phyloP scores from a whole-genome alignment of 1,140 invertebrate genomes.

The Zaprionus ornatus region DNA sequence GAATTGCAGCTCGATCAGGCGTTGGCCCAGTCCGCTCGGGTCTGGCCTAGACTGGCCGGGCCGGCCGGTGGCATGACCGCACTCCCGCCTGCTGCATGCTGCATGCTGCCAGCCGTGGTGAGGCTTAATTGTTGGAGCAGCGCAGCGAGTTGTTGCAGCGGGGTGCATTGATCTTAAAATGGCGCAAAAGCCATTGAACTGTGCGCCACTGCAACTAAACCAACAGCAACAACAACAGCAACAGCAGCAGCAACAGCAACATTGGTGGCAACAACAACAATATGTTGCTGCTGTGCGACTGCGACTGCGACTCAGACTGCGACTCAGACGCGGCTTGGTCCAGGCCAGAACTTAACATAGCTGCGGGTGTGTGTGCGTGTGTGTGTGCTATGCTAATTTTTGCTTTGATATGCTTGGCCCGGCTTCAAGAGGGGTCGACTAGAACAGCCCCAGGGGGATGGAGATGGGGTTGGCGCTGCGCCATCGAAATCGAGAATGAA shows the following conservation, averaged over 20 bases:
- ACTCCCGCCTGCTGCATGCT: slow-evolving; percentile 2
- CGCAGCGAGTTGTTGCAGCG: slow-evolving; percentile 31
- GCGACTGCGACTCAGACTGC: not conserved
- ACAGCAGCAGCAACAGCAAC: not conserved
- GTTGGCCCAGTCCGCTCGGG: not conserved
- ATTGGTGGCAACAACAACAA: not conserved
- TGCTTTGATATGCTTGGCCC: slow-evolving; percentile 12
- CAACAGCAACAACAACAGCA: slow-evolving; percentile 8
- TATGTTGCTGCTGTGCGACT: not conserved
- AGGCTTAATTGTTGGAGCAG: slow-evolving; percentile 41
- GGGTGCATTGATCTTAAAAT: slow-evolving; percentile 83
- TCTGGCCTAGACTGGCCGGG: slow-evolving; percentile 24
- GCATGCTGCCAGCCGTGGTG: slow-evolving; percentile 1
- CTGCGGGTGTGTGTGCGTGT: slow-evolving; percentile 3
- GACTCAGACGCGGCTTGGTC: slow-evolving; percentile 3
- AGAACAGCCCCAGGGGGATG: not conserved
- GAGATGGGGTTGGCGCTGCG: not conserved
- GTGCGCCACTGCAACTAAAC: slow-evolving; percentile 45
- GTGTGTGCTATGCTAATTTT: slow-evolving; percentile 33
- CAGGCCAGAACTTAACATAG: slow-evolving; percentile 29
- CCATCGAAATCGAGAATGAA: slow-evolving; percentile 64
- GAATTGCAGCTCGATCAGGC: not conserved
- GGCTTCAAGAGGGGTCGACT: not conserved
- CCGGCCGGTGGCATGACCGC: slow-evolving; percentile 37
- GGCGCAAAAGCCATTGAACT: slow-evolving; percentile 83